A percentile compares a stretch with the other conserved stretches of the same genome.
These are phyloP conservation scores for Maconellicoccus hirsutus DNA, from an alignment of 1,140 invertebrate genomes.

Conservation along the genomic window DNA sequence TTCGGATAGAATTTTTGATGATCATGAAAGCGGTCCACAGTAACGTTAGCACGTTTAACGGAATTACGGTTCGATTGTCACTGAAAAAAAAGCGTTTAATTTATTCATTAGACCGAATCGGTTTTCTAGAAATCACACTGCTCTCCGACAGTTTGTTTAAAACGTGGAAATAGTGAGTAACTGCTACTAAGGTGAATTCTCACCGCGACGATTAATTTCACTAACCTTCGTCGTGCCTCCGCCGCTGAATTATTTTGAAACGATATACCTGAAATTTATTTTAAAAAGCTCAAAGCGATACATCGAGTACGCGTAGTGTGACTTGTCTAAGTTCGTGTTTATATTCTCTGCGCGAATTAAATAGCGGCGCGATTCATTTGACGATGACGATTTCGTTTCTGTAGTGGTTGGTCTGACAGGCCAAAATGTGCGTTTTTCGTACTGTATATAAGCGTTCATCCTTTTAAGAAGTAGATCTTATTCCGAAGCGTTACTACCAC, in stretches of 20 bases:
- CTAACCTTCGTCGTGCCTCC: background rate
- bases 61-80: conserved; percentile 7
- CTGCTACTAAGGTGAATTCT: background rate
- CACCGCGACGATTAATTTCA: background rate
- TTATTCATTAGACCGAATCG: background rate
- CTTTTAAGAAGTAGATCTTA: background rate
- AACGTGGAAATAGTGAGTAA: background rate
- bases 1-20: background rate
- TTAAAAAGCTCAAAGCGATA: background rate
- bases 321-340: background rate
- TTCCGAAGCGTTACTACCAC: background rate
- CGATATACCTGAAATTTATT: background rate
- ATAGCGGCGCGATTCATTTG: background rate
- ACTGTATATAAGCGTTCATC: background rate
- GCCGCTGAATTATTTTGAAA: background rate
- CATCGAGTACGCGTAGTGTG: background rate
- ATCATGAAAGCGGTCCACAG: background rate
- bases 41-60: background rate
- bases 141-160: conserved; percentile 1
- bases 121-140: background rate
- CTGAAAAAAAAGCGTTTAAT: background rate
- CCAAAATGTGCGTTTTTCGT: too few species aligned
- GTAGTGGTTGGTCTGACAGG: too few species aligned
- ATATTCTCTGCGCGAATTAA: background rate
- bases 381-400: background rate